A percentile compares a stretch with the other conserved stretches of the same genome.
phyloP scores from a whole-genome alignment of 2,888 invertebrate genomes.

The Halictus ligatus region DNA sequence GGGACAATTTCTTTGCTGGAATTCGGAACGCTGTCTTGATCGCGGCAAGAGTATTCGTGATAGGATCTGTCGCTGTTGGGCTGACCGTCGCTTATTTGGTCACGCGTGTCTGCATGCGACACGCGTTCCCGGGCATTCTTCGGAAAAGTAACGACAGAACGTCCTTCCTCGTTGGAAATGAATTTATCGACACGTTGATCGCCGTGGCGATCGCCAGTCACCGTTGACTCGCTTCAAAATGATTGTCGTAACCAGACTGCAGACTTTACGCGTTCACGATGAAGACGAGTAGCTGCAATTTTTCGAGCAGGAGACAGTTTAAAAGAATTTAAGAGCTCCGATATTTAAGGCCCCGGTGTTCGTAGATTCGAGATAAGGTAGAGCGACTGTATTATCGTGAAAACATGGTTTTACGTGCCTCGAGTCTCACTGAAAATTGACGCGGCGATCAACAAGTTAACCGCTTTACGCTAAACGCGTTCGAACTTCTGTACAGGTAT shows the following conservation, averaged over 20 bases:
- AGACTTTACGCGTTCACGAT: not conserved
- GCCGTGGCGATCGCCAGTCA: not conserved
- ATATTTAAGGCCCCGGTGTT: no score
- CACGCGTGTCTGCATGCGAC: conserved; percentile 63
- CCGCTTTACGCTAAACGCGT: no score
- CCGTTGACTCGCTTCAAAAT: not conserved
- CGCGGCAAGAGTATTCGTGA: conserved; percentile 64
- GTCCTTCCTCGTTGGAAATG: not conserved
- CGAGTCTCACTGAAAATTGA: not conserved
- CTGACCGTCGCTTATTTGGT: conserved; percentile 67
- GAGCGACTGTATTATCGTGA: no score
- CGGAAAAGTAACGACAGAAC: conserved; percentile 64
- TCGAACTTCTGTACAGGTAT: conserved; percentile 68
- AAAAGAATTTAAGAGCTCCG: no score
- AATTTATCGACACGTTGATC: not conserved
- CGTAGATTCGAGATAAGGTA: no score
- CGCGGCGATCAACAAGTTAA: not conserved
- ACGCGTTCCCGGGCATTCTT: conserved; percentile 64
- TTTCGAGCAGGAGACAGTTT: not conserved
- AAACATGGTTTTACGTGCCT: no score
- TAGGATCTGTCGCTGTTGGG: conserved; percentile 63
- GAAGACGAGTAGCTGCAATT: not conserved
- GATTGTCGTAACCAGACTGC: not conserved
- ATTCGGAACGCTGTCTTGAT: conserved; percentile 56
- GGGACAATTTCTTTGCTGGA: conserved; percentile 41